Percentiles rank a stretch among this genome's conserved stretches.
These are phyloP conservation scores for Mesoclemmys tuberculata DNA, from an alignment of 2,113 vertebrate species.

Conservation along the genomic window DNA sequence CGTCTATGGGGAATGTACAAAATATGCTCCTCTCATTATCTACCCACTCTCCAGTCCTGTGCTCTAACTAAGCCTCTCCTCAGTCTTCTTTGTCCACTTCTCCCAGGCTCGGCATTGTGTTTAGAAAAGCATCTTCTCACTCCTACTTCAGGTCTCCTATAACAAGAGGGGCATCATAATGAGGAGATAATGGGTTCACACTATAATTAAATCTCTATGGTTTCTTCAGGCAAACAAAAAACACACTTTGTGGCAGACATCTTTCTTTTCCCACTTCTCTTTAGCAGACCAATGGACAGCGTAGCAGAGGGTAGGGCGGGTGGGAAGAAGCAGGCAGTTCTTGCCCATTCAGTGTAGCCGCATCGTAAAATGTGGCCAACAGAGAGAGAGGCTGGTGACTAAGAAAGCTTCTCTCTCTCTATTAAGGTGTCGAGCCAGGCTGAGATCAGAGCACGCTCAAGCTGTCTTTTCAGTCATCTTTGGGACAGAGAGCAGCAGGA, in stretches of 20 bases:
- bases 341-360: background rate
- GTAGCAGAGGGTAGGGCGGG: background rate
- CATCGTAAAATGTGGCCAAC: background rate
- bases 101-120: background rate
- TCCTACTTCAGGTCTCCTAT: background rate
- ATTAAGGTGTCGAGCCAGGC: no score
- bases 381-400: background rate
- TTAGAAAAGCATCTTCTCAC: background rate
- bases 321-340: background rate
- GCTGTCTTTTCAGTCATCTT: background rate
- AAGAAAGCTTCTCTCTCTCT: no score
- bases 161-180: background rate
- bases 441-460: background rate
- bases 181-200: background rate
- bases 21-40: background rate
- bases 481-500: background rate
- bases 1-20: background rate
- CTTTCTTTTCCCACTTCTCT: background rate
- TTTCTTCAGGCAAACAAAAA: background rate
- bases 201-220: background rate
- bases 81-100: background rate
- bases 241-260: background rate
- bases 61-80: background rate
- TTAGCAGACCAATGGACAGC: background rate
- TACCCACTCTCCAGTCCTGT: background rate